Evolutionary conservation across 2,113 vertebrate genomes (phyloP).

Genomic region (Labeo rohita): DNA sequence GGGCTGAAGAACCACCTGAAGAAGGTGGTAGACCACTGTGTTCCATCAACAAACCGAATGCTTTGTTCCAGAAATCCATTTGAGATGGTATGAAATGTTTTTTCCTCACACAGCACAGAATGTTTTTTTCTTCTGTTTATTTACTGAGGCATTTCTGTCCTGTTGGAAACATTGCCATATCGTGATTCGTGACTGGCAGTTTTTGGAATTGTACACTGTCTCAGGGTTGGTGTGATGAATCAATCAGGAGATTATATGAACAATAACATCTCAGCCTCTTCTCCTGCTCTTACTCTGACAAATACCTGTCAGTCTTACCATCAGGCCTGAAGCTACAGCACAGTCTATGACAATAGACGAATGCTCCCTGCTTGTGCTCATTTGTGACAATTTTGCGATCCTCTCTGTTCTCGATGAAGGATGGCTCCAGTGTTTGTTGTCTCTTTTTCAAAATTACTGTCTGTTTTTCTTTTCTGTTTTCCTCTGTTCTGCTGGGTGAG

Average conservation of each 20-base stretch:
- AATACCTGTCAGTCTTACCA: not conserved
- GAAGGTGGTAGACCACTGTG: not conserved
- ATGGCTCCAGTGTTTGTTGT: not conserved
- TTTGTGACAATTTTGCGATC: conserved; percentile 6
- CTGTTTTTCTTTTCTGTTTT: not conserved
- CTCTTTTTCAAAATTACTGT: not conserved
- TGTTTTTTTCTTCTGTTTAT: not conserved
- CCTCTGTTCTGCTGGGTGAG: not conserved
- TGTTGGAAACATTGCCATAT: not conserved
- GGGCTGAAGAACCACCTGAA: not conserved
- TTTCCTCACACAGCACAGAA: not conserved
- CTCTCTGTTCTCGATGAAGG: not conserved
- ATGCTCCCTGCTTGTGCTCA: not conserved
- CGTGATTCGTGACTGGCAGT: not conserved
- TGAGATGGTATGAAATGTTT: not conserved
- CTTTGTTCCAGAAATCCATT: not conserved
- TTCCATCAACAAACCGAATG: not conserved
- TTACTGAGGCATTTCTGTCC: not conserved
- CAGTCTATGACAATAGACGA: not conserved
- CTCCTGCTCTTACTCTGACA: not conserved
- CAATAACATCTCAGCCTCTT: not conserved
- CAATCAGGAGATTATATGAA: conserved; percentile 6
- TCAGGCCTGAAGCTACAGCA: not conserved
- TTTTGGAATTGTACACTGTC: not conserved
- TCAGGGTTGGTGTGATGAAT: not conserved